Evolutionary conservation across 2,113 vertebrate species (phyloP).

Genomic region (Picathartes gymnocephalus): DNA sequence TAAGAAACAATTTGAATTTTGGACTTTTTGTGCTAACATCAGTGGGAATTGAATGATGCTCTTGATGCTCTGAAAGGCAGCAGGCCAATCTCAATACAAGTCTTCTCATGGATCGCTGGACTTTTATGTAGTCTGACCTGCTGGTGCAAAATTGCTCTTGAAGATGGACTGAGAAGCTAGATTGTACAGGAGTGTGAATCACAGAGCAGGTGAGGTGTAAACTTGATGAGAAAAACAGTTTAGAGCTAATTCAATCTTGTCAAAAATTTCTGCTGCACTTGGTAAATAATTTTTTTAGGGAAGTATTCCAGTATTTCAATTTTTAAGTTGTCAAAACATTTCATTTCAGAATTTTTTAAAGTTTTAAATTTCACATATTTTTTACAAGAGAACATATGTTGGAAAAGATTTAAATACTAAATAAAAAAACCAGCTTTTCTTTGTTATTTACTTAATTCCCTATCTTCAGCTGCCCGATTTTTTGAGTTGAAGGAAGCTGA

Average conservation of each 20-base stretch:
- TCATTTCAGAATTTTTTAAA: neutral
- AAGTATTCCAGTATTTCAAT: neutral
- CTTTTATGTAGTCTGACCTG: neutral
- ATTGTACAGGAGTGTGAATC: neutral
- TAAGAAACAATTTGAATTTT: neutral
- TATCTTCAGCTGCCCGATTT: neutral
- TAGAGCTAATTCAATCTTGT: neutral
- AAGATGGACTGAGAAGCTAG: neutral
- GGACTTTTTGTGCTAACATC: neutral
- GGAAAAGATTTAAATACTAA: neutral
- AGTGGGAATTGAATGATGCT: neutral
- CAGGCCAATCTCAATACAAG: neutral
- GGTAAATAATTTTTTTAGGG: neutral
- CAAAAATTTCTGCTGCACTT: neutral
- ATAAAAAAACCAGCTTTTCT: neutral
- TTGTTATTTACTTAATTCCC: neutral
- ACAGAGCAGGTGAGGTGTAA: neutral
- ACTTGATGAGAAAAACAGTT: neutral
- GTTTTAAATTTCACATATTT: neutral
- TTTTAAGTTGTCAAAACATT: slow-evolving; percentile 16
- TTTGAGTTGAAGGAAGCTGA: neutral
- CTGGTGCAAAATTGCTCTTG: neutral
- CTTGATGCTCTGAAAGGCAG: neutral
- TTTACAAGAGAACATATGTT: neutral
- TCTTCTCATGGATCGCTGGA: neutral